These are phyloP conservation scores for Halictus ligatus DNA, from an alignment of 2,888 invertebrate species.

Conservation along the genomic window DNA sequence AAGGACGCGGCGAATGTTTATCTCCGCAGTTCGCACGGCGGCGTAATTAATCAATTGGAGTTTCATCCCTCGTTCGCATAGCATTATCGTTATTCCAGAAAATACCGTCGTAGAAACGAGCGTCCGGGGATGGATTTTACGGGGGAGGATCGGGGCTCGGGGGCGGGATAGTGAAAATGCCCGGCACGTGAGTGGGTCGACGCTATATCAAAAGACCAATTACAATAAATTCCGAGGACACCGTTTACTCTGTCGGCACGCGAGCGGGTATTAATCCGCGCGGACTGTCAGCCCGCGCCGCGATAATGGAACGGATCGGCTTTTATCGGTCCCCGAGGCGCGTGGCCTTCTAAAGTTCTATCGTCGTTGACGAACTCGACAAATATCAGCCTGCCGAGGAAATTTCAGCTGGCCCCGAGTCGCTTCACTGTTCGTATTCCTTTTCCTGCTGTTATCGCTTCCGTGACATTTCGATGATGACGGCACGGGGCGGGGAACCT, in stretches of 20 bases:
- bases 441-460: conserved; percentile 16
- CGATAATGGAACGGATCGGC: conserved; percentile 78
- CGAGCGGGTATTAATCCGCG: conserved; percentile 77
- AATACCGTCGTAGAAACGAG: conserved; percentile 59
- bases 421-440: conserved; percentile 26
- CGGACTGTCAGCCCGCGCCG: conserved; percentile 68
- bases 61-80: conserved; percentile 44
- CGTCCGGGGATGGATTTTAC: conserved; percentile 1
- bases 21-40: background rate
- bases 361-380: conserved; percentile 67
- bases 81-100: conserved; percentile 66
- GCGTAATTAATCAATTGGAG: conserved; percentile 30
- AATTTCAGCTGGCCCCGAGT: conserved; percentile 34
- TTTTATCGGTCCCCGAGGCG: conserved; percentile 78
- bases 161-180: conserved; percentile 45
- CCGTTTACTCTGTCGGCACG: conserved; percentile 75
- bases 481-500: background rate
- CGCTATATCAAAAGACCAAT: conserved; percentile 78
- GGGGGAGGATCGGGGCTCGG: conserved; percentile 1
- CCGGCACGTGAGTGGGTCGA: conserved; percentile 67
- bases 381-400: conserved; percentile 64
- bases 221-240: conserved; percentile 78
- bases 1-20: background rate
- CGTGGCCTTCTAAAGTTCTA: conserved; percentile 72
- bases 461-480: conserved; percentile 59